A percentile compares a stretch with the other conserved stretches of the same genome.
phyloP scores from a whole-genome alignment of 2,113 vertebrate genomes.

The Spea bombifrons region DNA sequence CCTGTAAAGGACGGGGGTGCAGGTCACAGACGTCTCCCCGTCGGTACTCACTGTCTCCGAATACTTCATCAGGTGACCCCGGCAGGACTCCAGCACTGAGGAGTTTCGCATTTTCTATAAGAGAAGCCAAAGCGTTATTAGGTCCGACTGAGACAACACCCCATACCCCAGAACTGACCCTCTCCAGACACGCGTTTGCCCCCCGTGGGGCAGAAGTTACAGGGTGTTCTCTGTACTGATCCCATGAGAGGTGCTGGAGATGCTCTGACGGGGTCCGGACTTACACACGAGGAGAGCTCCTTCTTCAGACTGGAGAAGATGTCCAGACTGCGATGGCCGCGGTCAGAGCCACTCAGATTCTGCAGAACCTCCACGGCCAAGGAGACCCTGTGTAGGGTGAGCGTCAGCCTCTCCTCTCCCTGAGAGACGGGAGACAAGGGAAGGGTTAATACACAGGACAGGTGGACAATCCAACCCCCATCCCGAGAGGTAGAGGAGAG shows the following conservation, averaged over 20 bases:
- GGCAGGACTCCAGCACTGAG: not conserved
- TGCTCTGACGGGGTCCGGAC: not conserved
- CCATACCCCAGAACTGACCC: no score
- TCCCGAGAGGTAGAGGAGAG: not conserved
- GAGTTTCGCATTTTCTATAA: not conserved
- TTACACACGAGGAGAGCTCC: conserved; percentile 36
- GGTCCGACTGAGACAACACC: no score
- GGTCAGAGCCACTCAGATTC: not conserved
- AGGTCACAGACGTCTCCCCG: not conserved
- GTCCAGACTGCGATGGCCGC: conserved; percentile 7
- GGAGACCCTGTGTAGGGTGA: conserved; percentile 45
- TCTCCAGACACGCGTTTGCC: no score
- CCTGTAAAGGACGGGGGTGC: no score
- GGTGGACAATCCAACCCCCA: no score
- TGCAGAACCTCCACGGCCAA: conserved; percentile 35
- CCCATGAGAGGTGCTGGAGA: not conserved
- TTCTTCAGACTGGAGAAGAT: not conserved
- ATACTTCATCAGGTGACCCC: not conserved
- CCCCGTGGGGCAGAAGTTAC: no score
- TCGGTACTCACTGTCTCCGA: not conserved
- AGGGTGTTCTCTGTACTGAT: no score
- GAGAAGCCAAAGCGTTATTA: no score
- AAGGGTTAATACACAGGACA: no score
- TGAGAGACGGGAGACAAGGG: not conserved
- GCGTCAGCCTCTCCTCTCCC: conserved; percentile 32